Evolutionary conservation across 2,113 vertebrate genomes (phyloP).

Genomic region (Xerus inauris): DNA sequence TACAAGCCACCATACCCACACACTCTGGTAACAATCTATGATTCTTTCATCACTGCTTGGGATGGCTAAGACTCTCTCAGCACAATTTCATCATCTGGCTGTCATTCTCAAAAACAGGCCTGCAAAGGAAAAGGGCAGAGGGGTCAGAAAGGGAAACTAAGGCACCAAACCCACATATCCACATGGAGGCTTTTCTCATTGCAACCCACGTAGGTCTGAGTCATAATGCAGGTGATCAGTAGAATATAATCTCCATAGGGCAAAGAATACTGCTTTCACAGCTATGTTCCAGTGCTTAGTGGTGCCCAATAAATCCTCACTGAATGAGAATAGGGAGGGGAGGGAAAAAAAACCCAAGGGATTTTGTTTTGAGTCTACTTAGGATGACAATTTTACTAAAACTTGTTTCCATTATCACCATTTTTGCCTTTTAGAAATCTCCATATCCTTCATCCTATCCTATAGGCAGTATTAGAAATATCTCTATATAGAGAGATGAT

Average conservation of each 20-base stretch:
- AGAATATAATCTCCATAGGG: background rate
- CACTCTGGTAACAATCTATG: background rate
- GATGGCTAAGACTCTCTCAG: background rate
- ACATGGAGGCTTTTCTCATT: background rate
- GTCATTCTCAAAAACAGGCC: background rate
- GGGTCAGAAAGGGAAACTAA: slow-evolving; percentile 1
- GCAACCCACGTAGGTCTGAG: background rate
- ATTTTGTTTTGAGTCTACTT: background rate
- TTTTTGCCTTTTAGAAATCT: slow-evolving; percentile 28
- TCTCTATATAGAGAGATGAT: background rate
- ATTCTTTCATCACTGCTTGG: background rate
- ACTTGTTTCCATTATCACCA: background rate
- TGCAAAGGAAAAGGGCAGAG: background rate
- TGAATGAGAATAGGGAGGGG: background rate
- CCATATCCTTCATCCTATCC: background rate
- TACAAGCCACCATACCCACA: background rate
- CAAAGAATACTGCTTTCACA: background rate
- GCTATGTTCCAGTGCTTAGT: background rate
- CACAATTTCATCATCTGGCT: background rate
- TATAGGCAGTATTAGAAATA: background rate
- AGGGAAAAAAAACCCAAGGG: background rate
- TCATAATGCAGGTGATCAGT: background rate
- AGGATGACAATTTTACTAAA: slow-evolving; percentile 31
- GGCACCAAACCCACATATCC: background rate
- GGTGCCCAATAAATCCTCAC: background rate